Base-by-base conservation (phyloP, 2,113 vertebrate genomes). In the Collichthys lucidus region DNA sequence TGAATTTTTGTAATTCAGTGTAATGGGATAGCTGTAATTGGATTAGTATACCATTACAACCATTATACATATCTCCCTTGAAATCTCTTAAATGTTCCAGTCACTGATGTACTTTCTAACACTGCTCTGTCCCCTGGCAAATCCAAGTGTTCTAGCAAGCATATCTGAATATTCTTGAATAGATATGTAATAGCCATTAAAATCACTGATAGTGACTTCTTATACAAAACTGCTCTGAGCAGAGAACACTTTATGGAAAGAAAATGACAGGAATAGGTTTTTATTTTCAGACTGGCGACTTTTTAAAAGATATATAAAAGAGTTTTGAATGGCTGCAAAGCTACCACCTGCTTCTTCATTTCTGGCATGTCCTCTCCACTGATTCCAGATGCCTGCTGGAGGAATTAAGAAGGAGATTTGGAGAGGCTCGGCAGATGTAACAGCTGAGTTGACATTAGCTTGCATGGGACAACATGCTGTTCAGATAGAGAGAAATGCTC, bases 341-440 rank as follows among this genome's bases (percentile, higher is more conserved):
- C 87, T 53, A 62, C 83, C 88, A 90, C 76, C 74, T 65, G 77
- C 67, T 57, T 70, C 75, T 67, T 57, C 83, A 85, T 91, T 90
- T 85, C 88, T 88, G 86, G 69, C 80, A 49, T 62, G 79, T 78
- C 20, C 77, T 72, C 71, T 74, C 29, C 35, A 68, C 82, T 62
- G 68, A 70, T 83, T 87, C 86, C 83, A 77, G 87, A 80, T 88
- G 89, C 80, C 82, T 83, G 67, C 84, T 84, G 77, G 70, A 88
- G 77, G 90, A 91, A 92, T 90, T 86, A 88, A 77, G 86, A 53
- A 79, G 82, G 86, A 79, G 92, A 91, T 92, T 92, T 86, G 87
- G 85, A 84, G 66, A 82, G 82, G 65, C 69, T 6, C 77, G 82
- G 83, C 86, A 85, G 82, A 92, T 91, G 90, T 90, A 90, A 82